Percentiles rank a stretch among this genome's conserved stretches.
Conservation (phyloP, 1,140 invertebrate species). For the Tetramorium alpestre region DNA sequence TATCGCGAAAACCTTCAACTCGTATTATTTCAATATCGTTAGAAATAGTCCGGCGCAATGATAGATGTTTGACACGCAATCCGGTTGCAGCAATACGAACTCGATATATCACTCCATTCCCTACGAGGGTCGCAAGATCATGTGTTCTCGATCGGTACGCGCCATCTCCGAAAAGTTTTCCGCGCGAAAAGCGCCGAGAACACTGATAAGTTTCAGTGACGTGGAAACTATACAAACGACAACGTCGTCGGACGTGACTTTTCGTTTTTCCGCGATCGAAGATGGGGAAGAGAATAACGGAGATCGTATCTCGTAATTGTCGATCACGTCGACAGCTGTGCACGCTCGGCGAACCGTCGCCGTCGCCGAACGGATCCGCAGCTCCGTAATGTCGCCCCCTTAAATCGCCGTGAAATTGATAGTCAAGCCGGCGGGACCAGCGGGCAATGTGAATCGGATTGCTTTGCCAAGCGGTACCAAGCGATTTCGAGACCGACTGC, state of each 20-base stretch:
- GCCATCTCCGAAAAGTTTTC: background rate
- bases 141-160: background rate
- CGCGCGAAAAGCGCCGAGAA: background rate
- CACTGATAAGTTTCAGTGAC: background rate
- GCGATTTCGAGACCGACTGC: conserved; percentile 35
- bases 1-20: conserved; percentile 8
- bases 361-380: background rate
- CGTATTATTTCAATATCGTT: conserved; percentile 23
- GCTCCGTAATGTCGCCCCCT: background rate
- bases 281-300: background rate
- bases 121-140: background rate
- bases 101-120: background rate
- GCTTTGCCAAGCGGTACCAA: conserved; percentile 56
- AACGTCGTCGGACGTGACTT: background rate
- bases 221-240: background rate
- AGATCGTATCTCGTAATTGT: conserved; percentile 41
- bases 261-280: too few relatives aligned
- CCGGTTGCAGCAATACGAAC: background rate
- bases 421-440: background rate
- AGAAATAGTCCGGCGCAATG: background rate
- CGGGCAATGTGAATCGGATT: conserved; percentile 6
- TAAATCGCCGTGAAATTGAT: conserved; percentile 60
- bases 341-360: background rate
- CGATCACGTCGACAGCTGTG: conserved; percentile 28
- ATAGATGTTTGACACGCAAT: conserved; percentile 2